phyloP scores from a whole-genome alignment of 2,888 invertebrate species.

The Drosophila meridionalis region DNA sequence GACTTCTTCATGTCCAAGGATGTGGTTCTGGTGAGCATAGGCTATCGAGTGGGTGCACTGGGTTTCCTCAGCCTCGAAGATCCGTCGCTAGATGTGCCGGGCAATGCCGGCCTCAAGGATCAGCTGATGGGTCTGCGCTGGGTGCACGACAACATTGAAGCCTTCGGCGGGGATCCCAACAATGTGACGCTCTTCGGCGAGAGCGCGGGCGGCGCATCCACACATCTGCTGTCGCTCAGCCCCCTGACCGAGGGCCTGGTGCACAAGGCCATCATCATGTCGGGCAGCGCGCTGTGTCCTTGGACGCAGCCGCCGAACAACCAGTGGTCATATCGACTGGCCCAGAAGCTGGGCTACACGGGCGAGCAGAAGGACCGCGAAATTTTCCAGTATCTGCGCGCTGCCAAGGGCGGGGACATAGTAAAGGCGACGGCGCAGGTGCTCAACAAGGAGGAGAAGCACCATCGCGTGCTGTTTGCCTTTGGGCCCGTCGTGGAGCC shows the following conservation, averaged over 20 bases:
- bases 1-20: conserved; percentile 86
- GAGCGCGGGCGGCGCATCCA: conserved; percentile 86
- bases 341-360: conserved; percentile 78
- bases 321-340: conserved; percentile 78
- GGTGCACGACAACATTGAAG: conserved; percentile 85
- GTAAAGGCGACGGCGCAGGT: conserved; percentile 72
- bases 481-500: conserved; percentile 84
- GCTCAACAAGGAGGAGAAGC: conserved; percentile 80
- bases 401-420: conserved; percentile 72
- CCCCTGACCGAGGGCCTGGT: conserved; percentile 84
- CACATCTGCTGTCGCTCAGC: conserved; percentile 85
- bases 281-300: conserved; percentile 79
- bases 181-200: conserved; percentile 86
- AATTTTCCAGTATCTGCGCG: conserved; percentile 79
- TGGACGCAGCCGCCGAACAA: conserved; percentile 78
- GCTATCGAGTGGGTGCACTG: conserved; percentile 86
- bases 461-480: conserved; percentile 74
- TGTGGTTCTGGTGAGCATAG: conserved; percentile 85
- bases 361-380: conserved; percentile 80
- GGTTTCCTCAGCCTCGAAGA: conserved; percentile 86
- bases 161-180: conserved; percentile 86
- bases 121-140: conserved; percentile 86
- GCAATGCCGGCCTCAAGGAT: conserved; percentile 87
- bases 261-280: conserved; percentile 83
- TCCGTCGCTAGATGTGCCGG: conserved; percentile 85